Percentiles rank a stretch among this genome's conserved stretches.
These are phyloP conservation scores for Strix uralensis DNA, from an alignment of 2,113 vertebrate genomes.

Conservation along the genomic window DNA sequence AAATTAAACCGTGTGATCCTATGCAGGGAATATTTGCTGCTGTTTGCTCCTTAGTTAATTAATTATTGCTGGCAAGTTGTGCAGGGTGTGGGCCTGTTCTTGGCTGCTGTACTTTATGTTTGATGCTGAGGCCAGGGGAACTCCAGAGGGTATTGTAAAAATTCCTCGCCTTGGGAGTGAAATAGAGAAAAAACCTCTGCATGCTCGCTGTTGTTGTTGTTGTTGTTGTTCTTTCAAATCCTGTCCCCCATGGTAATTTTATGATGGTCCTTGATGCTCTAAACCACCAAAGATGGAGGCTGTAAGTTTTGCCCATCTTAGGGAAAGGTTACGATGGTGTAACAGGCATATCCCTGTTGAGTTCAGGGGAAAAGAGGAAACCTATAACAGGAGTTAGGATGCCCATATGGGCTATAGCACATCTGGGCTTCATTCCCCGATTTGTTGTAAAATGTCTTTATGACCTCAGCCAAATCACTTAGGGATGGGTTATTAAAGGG, in stretches of 20 bases:
- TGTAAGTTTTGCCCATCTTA: background rate
- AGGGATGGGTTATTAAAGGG: slow-evolving; percentile 58
- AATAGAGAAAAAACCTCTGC: background rate
- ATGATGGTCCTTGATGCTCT: background rate
- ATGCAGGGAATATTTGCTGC: slow-evolving; percentile 58
- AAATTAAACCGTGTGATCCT: slow-evolving; percentile 56
- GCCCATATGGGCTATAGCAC: background rate
- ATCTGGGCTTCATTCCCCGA: slow-evolving; percentile 56
- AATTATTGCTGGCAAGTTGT: slow-evolving; percentile 65
- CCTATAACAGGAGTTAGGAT: background rate
- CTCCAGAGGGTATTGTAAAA: slow-evolving; percentile 69
- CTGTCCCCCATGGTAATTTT: slow-evolving; percentile 3
- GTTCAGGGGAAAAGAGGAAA: background rate
- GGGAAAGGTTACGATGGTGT: background rate
- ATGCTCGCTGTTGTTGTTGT: background rate
- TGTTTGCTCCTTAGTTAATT: slow-evolving; percentile 65
- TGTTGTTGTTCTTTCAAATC: slow-evolving; percentile 25
- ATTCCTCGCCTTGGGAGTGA: slow-evolving; percentile 65
- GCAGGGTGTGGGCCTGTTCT: slow-evolving; percentile 62
- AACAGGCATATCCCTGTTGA: background rate
- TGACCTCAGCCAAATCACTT: slow-evolving; percentile 56
- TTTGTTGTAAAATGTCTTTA: slow-evolving; percentile 44
- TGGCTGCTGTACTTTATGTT: slow-evolving; percentile 60
- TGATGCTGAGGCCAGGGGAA: slow-evolving; percentile 70
- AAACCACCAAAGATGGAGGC: background rate